These are phyloP conservation scores for Cephus spinipes DNA, from an alignment of 2,888 invertebrate species.

Conservation along the genomic window DNA sequence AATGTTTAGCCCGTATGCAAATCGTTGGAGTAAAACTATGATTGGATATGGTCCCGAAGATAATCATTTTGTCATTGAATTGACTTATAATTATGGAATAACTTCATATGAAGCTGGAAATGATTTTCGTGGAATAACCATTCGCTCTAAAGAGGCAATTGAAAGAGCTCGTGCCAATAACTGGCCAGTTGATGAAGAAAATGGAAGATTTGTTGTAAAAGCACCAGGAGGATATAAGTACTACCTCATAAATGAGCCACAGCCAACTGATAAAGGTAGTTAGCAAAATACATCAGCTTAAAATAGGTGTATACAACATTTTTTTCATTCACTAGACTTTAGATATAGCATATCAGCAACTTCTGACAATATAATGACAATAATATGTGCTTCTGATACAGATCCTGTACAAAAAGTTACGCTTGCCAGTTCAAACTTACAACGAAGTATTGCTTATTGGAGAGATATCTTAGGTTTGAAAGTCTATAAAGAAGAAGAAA, in stretches of 20 bases:
- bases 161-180: conserved; percentile 77
- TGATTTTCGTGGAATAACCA: conserved; percentile 89
- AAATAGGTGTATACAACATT: not conserved
- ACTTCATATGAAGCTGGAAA: conserved; percentile 89
- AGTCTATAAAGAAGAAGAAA: conserved; percentile 74
- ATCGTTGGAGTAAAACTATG: conserved; percentile 99
- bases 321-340: conserved; percentile 11
- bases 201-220: conserved; percentile 74
- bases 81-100: conserved; percentile 98
- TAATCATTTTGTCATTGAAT: conserved; percentile 93
- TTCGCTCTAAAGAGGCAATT: conserved; percentile 82
- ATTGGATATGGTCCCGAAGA: conserved; percentile 97
- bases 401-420: conserved; percentile 87
- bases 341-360: not conserved
- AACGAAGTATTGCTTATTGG: conserved; percentile 87
- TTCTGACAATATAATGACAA: not conserved
- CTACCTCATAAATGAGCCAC: conserved; percentile 79
- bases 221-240: conserved; percentile 96
- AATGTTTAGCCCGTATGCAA: conserved; percentile 88
- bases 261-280: conserved; percentile 75
- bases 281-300: not conserved
- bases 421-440: conserved; percentile 81
- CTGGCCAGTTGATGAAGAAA: conserved; percentile 79
- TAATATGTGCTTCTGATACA: conserved; percentile 55
- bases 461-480: conserved; percentile 80